Conservation (phyloP, 2,113 vertebrate species). For the Eretmodus cyanostictus region DNA sequence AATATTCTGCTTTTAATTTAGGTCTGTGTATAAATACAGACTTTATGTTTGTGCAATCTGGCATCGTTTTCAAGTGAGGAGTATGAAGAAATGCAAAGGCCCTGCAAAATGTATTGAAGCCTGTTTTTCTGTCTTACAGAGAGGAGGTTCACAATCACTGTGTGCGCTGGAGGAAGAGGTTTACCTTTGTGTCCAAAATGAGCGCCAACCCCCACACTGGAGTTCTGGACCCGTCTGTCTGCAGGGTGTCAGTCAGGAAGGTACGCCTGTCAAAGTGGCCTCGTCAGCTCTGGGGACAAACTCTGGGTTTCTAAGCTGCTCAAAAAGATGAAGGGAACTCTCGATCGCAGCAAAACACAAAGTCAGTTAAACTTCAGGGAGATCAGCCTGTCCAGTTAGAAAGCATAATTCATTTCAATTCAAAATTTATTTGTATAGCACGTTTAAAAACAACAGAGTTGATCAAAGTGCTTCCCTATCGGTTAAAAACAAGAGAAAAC, state of each 20-base stretch:
- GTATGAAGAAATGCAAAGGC: accelerated
- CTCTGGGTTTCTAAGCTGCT: background rate
- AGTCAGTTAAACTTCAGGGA: background rate
- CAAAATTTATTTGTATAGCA: accelerated
- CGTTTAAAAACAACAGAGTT: background rate
- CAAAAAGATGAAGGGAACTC: accelerated
- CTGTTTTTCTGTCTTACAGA: constrained; percentile 45
- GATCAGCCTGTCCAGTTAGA: background rate
- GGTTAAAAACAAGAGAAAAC: accelerated
- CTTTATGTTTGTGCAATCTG: background rate
- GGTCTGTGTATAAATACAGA: background rate
- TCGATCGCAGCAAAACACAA: background rate
- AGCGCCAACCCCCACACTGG: constrained; percentile 93
- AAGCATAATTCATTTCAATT: background rate
- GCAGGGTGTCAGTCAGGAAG: constrained; percentile 95
- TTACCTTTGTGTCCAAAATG: constrained; percentile 95
- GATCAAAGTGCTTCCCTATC: accelerated
- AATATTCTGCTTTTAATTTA: background rate
- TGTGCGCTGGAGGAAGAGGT: constrained; percentile 93
- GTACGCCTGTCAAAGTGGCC: constrained; percentile 59
- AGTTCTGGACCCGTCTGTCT: constrained; percentile 90
- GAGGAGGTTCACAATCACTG: constrained; percentile 95
- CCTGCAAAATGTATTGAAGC: background rate
- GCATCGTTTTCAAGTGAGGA: background rate
- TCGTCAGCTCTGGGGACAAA: background rate